Evolutionary conservation across 2,797 vertebrate genomes (phyloP).

Genomic region (Rhodeus uyekii): DNA sequence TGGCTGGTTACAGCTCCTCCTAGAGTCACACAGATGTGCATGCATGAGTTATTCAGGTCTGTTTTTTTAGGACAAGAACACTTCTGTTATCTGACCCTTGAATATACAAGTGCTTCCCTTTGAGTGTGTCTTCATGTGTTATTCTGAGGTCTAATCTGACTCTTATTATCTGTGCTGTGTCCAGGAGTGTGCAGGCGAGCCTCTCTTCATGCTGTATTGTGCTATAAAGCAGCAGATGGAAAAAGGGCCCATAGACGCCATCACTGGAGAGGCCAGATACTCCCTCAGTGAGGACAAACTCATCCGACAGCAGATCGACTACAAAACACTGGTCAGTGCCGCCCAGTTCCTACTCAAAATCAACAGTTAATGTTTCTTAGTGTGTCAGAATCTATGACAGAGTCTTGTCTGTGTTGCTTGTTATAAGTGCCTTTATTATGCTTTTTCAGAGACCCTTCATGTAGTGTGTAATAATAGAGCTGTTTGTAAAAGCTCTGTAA

Average conservation of each 20-base stretch:
- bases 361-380: too few relatives aligned
- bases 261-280: slow-evolving; percentile 97
- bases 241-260: slow-evolving; percentile 96
- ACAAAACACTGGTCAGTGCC: slow-evolving; percentile 94
- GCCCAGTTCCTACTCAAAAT: slow-evolving; percentile 60
- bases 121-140: slow-evolving; percentile 40
- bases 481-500: not conserved
- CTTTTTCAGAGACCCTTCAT: not conserved
- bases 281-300: slow-evolving; percentile 98
- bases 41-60: not conserved
- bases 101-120: slow-evolving; percentile 18
- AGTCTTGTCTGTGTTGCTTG: not conserved
- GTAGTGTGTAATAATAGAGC: not conserved
- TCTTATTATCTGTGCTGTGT: slow-evolving; percentile 24
- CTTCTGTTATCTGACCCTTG: not conserved
- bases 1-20: not conserved
- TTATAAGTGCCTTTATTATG: not conserved
- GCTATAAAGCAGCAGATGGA: slow-evolving; percentile 99
- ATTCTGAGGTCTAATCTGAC: slow-evolving; percentile 3
- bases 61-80: not conserved
- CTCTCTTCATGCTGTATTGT: slow-evolving; percentile 95
- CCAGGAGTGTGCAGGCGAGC: slow-evolving; percentile 73
- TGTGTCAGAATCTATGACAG: not conserved
- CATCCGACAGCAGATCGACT: slow-evolving; percentile 98
- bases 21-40: not conserved